A percentile compares a stretch with the other conserved stretches of the same genome.
phyloP scores from a whole-genome alignment of 2,797 vertebrate species.

The Pogoniulus pusillus region DNA sequence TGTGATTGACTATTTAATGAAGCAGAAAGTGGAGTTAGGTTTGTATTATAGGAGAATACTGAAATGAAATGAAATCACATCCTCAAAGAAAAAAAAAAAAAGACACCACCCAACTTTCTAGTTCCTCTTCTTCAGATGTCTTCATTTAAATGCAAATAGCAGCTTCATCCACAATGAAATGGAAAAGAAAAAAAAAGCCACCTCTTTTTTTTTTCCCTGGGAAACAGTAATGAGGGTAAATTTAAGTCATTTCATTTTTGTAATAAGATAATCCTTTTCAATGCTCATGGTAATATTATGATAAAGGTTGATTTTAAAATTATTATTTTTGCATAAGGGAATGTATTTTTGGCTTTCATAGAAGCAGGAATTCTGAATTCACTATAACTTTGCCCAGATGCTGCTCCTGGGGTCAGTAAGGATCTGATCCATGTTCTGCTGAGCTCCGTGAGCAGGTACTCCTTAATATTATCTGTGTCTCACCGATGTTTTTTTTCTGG shows the following conservation, averaged over 20 bases:
- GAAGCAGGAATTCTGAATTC: neutral
- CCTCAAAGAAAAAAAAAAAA: neutral
- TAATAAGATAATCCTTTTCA: conserved; percentile 39
- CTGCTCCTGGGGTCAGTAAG: neutral
- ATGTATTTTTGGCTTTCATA: neutral
- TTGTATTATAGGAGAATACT: neutral
- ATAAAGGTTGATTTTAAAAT: conserved; percentile 50
- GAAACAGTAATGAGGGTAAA: conserved; percentile 56
- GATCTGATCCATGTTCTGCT: neutral
- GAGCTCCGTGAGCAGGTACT: neutral
- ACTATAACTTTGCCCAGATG: neutral
- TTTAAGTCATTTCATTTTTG: conserved; percentile 44
- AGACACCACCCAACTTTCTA: neutral
- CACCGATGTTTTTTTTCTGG: neutral
- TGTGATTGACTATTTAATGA: conserved; percentile 27
- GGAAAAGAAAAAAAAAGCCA: neutral
- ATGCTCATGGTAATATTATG: neutral
- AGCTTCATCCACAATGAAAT: conserved; percentile 42
- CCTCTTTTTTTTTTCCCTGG: neutral
- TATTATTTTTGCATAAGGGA: conserved; percentile 44
- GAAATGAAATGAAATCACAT: conserved; percentile 46
- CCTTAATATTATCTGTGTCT: neutral
- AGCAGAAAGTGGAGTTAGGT: conserved; percentile 7
- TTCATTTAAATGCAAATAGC: conserved; percentile 74
- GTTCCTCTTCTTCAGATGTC: conserved; percentile 52